Base-by-base conservation (phyloP, 1,140 invertebrate species). In the Melipona quadrifasciata region DNA sequence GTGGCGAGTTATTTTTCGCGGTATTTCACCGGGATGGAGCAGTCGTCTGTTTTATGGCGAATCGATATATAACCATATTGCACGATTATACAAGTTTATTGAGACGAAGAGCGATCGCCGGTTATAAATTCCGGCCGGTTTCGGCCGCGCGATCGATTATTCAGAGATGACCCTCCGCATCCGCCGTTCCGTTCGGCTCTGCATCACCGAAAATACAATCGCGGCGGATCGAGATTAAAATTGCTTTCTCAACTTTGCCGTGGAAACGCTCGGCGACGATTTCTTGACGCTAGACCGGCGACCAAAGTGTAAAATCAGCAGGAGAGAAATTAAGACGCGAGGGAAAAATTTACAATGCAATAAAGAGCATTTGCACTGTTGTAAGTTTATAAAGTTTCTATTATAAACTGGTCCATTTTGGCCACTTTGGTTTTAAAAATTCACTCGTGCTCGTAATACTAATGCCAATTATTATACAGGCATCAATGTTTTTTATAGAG, bases 1-100 rank as follows among this genome's bases (percentile, higher is more conserved):
- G 80, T 67, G n/a, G 61, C 73, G 73, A 77, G 80, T 82, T 76
- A 82, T 82, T 82, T n/a, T 84, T 84, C 82, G 55, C 67, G 65
- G 67, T 78, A 61, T 67, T 79, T 79, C 67, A 76, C 64, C 55
- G 75, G 72, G 64, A 84, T 64, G 57, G 76, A 71, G 76, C 82
- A 71, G 55, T 84, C 65, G 67, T 79, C 76, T 58, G 82, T 71
- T 84, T 79, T 84, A 84, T 70, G 67, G 64, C 67, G 27, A 79
- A 79, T 71, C 75, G 76, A 79, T 84, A 79, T 79, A 77, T 64
- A 51, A 47, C 82, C 65, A 79, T 84, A 79, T 84, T 84, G 75
- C 24, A 55, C 75, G 39, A 84, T 79, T 53, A 79, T 84, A 79
- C 75, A 78, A 84, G 55, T 84, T 61, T 58, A 84, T 84, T 47